These are phyloP conservation scores for Phalanger gymnotis DNA, from an alignment of 2,797 vertebrate species.

Conservation along the genomic window DNA sequence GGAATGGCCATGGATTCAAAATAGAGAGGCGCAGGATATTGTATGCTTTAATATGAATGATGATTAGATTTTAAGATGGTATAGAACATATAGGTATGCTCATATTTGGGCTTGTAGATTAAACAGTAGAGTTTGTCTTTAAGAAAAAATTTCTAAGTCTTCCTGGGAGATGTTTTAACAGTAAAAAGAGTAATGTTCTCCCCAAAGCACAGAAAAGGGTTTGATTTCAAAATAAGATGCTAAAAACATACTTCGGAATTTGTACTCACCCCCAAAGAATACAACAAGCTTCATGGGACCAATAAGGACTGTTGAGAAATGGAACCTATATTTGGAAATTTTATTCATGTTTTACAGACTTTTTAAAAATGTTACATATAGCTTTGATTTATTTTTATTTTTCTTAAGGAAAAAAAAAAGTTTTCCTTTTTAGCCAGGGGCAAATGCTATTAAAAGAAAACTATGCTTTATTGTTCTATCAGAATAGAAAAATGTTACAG, in stretches of 20 bases:
- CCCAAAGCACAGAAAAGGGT: neutral
- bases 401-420: neutral
- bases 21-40: neutral
- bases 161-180: neutral
- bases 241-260: neutral
- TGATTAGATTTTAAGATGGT: neutral
- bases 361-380: neutral
- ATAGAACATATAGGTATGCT: neutral
- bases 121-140: neutral
- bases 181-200: neutral
- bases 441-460: conserved; percentile 6
- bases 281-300: neutral
- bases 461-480: conserved; percentile 13
- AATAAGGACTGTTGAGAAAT: conserved; percentile 8
- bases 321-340: neutral
- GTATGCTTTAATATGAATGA: neutral
- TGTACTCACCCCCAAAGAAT: neutral
- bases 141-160: neutral
- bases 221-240: neutral
- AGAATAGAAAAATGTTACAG: neutral
- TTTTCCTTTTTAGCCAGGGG: conserved; percentile 9
- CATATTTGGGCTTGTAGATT: neutral
- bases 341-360: neutral
- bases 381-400: neutral
- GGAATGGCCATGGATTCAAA: neutral